Percentiles rank a stretch among this genome's conserved stretches.
phyloP scores from a whole-genome alignment of 1,140 invertebrate genomes.

The Choristoneura fumiferana region DNA sequence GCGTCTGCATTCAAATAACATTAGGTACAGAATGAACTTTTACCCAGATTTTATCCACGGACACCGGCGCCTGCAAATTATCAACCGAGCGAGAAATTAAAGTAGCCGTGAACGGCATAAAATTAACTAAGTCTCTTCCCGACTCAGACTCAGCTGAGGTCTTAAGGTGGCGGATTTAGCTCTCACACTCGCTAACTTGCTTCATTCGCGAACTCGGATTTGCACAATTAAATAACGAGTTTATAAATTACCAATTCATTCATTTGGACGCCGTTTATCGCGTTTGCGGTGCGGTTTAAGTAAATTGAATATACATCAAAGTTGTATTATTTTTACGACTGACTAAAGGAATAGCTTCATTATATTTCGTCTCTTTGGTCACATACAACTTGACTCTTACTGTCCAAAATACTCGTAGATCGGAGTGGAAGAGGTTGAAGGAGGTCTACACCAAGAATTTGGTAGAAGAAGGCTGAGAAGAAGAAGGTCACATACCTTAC shows the following conservation, averaged over 20 bases:
- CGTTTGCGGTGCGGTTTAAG: too few relatives aligned
- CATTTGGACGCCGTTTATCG: too few relatives aligned
- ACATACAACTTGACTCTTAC: too few relatives aligned
- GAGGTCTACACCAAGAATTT: too few relatives aligned
- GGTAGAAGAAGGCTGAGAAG: too few relatives aligned
- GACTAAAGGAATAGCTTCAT: too few relatives aligned
- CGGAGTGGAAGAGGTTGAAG: too few relatives aligned
- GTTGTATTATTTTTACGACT: too few relatives aligned
- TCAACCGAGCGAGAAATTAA: constrained; percentile 61
- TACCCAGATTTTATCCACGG: constrained; percentile 54
- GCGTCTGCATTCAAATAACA: constrained; percentile 42
- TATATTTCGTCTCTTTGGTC: too few relatives aligned
- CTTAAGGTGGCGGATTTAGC: constrained; percentile 40
- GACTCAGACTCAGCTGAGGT: constrained; percentile 33
- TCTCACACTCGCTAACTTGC: constrained; percentile 31
- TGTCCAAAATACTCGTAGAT: too few relatives aligned
- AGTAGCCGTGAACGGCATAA: constrained; percentile 66
- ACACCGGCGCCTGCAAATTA: constrained; percentile 57
- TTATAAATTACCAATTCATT: constrained; percentile 14
- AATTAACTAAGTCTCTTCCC: constrained; percentile 55
- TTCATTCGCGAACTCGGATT: constrained; percentile 38
- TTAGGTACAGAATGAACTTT: constrained; percentile 46
- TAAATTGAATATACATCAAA: too few relatives aligned
- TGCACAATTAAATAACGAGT: constrained; percentile 49
- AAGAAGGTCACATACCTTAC: too few relatives aligned